Evolutionary conservation across 53 echinoderm and acorn worm species (phyloP).

Genomic region (Glandiceps talaboti): DNA sequence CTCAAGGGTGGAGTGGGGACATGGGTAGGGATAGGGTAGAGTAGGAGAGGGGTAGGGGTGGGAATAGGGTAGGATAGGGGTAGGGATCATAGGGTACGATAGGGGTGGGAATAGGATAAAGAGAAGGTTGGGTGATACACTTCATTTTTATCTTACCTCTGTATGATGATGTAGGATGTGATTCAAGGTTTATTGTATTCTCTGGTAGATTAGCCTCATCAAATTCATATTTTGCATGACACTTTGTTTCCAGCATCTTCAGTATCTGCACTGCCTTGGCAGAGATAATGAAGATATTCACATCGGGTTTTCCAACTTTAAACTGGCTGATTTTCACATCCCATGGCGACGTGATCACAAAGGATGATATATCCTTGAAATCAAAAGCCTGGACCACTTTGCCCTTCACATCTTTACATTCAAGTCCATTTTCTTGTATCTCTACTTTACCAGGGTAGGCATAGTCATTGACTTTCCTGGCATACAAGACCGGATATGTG

Average conservation of each 20-base stretch:
- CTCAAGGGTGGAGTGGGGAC: too few relatives aligned
- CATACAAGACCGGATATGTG: not conserved
- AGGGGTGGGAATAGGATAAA: too few relatives aligned
- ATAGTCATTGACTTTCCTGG: not conserved
- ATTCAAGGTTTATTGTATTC: not conserved
- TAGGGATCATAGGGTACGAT: too few relatives aligned
- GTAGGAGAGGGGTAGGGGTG: too few relatives aligned
- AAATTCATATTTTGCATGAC: not conserved
- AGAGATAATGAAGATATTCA: not conserved
- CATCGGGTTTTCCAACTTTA: not conserved
- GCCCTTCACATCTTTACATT: not conserved
- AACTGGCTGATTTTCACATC: not conserved
- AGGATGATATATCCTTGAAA: not conserved
- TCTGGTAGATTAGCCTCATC: not conserved
- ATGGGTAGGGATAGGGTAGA: too few relatives aligned
- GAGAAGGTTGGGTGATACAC: not conserved
- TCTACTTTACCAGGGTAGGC: not conserved
- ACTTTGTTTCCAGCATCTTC: not conserved
- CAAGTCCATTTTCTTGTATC: not conserved
- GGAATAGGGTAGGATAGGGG: too few relatives aligned
- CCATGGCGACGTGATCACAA: not conserved
- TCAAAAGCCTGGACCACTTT: not conserved
- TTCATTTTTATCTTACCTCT: not conserved
- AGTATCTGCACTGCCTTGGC: not conserved
- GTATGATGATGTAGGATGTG: not conserved